Base-by-base conservation (phyloP, 2,113 vertebrate species). In the Rhea pennata region DNA sequence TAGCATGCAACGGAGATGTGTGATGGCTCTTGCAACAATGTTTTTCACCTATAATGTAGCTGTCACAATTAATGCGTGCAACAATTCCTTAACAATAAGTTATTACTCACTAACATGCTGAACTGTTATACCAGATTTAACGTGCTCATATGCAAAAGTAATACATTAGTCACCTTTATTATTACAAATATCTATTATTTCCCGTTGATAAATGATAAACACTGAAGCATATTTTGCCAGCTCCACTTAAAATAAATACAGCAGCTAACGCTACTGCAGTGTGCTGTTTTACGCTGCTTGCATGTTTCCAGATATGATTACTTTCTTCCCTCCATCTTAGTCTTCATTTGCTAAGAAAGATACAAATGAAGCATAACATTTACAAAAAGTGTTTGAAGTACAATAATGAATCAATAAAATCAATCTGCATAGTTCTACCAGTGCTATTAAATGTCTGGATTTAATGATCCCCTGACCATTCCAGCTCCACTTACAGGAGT, bases 11-110 rank as follows among this genome's bases (percentile, higher is more conserved):
- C 90, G 22, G 40, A 64, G 39, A 85, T 59, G 50, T 72, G 29
- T 90, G 90, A 88, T 88, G 84, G 62, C 54, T 71, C 90, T 61
- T 78, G 48, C 4, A 5, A 91, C 69, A 90, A 17, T 94, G 93
- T 93, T 89, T 96, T 95, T 96, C 75, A 92, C 79, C 72, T 84
- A 59, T 54, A 88, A 61, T 50, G 64, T 10, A 88, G 61, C 65
- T 89, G 79, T 92, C 92, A 95, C 71, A 96, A 92, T 97, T 96
- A 92, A 91, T 95, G 89, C 84, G 84, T 10, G 0, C 72, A 73
- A 59, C 56, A 23, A 40, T 69, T 71, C 48, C 33, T 92, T 92
- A 51, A 94, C 77, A 94, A 42, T 77, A 83, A 77, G 8, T 83
- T 94, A 90, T 95, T 92, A 85, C 44, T 95, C 74, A 94, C 71